A percentile compares a stretch with the other conserved stretches of the same genome.
Evolutionary conservation across 2,888 invertebrate genomes (phyloP).

Genomic region (Gerosis bhagava): DNA sequence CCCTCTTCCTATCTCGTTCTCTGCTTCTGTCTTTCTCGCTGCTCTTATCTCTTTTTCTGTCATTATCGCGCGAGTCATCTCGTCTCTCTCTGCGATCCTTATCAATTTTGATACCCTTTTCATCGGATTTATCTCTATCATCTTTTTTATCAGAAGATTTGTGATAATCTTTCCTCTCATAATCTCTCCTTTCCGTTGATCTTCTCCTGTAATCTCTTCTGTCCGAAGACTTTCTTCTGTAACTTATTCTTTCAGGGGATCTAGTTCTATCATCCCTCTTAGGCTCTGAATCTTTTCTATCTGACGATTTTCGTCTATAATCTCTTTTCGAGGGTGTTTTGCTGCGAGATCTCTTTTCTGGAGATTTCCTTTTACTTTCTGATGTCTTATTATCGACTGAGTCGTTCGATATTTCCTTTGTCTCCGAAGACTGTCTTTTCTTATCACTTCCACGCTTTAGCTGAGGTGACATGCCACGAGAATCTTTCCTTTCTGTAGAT

Average conservation of each 20-base stretch:
- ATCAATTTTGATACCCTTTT: conserved; percentile 8
- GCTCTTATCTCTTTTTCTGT: conserved; percentile 37
- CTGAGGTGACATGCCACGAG: conserved; percentile 16
- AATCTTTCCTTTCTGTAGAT: conserved; percentile 7
- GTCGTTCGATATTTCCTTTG: not conserved
- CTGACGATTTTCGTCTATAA: conserved; percentile 8
- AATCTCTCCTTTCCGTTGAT: conserved; percentile 1
- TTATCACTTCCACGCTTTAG: not conserved
- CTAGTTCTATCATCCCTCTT: conserved; percentile 11
- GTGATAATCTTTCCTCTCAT: conserved; percentile 5
- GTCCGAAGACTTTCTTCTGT: conserved; percentile 9
- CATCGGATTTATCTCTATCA: conserved; percentile 7
- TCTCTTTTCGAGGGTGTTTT: conserved; percentile 9
- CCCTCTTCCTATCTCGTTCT: conserved; percentile 30
- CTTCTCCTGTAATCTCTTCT: conserved; percentile 1
- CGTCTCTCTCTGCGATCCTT: conserved; percentile 16
- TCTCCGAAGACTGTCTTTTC: not conserved
- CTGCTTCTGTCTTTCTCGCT: conserved; percentile 27
- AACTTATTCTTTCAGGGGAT: conserved; percentile 5
- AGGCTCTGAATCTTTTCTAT: conserved; percentile 1
- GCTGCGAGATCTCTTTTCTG: conserved; percentile 5
- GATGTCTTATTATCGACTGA: not conserved
- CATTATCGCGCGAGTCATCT: conserved; percentile 7
- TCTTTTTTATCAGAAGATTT: conserved; percentile 20
- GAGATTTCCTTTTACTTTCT: conserved; percentile 1